Evolutionary conservation across 1,140 invertebrate species (phyloP), one percentile per base, ranked within the genome.

Genomic region (Leptinotarsa undecemlineata): DNA sequence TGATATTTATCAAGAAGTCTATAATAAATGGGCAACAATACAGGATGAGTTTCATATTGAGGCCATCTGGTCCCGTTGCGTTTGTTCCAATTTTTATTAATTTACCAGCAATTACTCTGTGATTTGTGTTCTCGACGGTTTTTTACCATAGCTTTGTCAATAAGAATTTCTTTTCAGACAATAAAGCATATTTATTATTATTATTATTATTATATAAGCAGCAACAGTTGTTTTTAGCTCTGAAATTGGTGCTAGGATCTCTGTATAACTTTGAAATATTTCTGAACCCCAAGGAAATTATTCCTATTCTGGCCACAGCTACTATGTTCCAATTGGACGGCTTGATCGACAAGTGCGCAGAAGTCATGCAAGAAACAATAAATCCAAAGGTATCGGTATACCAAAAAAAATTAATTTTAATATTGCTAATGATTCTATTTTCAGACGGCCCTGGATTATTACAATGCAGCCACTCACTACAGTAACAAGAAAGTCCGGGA

Each of bases 251-350:
- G 11, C 89, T 95, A 78, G 93, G 94, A 23, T 95, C 93, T 0
- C 88, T 95, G 77, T 95, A 95, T 81, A 90, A 90, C 79, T 92
- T 94, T 81, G 93, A 94, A 86, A 87, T 95, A 1, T 88, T 88
- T 63, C 86, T 95, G 21, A 91, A 94, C 79, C 90, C 92, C 19
- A 87, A 89, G 64, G 87, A 91, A 80, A 91, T 94, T 8, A 89
- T 94, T 76, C 87, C 90, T 8, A 89, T 94, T 23, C 81, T 95
- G 62, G 93, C 93, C 33, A 91, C 92, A 20, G 91, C 93, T n/a
- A 91, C 91, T 11, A 85, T 95, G 72, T 90, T 95, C 79, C 93
- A 94, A 81, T 81, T 95, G 79, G 93, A 94, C 79, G 90, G 82
- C 20, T 76, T 95, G 42, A 93, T 94, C 77, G 90, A 93, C 61